Evolutionary conservation across 2,797 vertebrate genomes (phyloP), one percentile per base, ranked within the genome.

Genomic region (Eleutherodactylus coqui): DNA sequence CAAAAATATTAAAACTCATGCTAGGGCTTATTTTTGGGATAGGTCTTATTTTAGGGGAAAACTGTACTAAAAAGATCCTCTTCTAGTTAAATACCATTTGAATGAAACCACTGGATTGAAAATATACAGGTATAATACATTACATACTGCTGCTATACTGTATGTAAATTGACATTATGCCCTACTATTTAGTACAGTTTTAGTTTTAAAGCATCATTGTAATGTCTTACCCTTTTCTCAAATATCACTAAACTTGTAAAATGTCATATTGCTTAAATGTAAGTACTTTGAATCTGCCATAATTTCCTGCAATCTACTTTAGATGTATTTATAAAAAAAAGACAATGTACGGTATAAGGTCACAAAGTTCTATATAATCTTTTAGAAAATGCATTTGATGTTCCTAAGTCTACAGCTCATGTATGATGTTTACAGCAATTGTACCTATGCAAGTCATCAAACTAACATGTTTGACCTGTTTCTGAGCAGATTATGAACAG

Each of bases 201-300:
- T 49, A 32, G 38, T 21, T 64, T 47, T 80, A 8, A 36, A 21
- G 43, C 13, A 49, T 49, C 43, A 49, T 81, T 6, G 11, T 60
- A 84, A 34, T 49, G 51, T 60, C 58, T 73, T 84, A 75, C 19
- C 79, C 69, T 76, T 75, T 84, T 53, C 45, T 81, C 11, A 81
- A 81, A 81, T 69, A 81, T 38, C 64, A 82, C 17, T 38, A 82
- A 70, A 32, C 45, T 47, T 69, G 38, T 67, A 34, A 82, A 82
- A 82, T 82, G 67, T 38, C 80, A 82, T 72, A 49, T 27, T 67
- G 29, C 21, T 81, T 69, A 51, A 69, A 32, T 38, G 13, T 67
- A 81, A 81, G 32, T 36, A 69, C 62, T 69, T 24, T 36, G 27
- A 69, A 51, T 60, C 38, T 73, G 41, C 70, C 41, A 73, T 45